phyloP scores from a whole-genome alignment of 2,113 vertebrate genomes.

The Sceloporus tristichus region DNA sequence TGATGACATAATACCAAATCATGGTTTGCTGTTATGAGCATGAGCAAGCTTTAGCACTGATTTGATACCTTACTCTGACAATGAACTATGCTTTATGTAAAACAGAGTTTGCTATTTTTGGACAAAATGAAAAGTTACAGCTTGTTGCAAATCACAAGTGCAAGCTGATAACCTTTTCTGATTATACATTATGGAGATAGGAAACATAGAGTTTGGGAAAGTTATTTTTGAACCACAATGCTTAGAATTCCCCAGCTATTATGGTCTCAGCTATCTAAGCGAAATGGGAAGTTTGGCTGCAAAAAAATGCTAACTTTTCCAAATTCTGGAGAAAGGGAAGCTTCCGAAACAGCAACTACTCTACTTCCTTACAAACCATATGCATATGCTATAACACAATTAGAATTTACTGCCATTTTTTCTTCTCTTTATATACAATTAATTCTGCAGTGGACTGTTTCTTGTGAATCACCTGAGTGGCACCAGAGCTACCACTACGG shows the following conservation, averaged over 20 bases:
- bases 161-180: background rate
- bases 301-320: too few species aligned
- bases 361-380: background rate
- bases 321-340: background rate
- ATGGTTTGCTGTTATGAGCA: background rate
- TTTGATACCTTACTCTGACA: too few species aligned
- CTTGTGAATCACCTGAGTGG: background rate
- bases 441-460: background rate
- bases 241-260: too few species aligned
- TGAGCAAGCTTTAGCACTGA: background rate
- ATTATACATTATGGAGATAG: background rate
- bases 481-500: background rate
- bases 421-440: background rate
- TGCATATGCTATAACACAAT: background rate
- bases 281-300: too few species aligned
- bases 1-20: too few species aligned
- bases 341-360: background rate
- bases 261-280: too few species aligned
- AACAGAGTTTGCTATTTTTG: background rate
- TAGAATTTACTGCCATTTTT: background rate
- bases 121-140: background rate
- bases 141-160: background rate
- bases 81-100: background rate
- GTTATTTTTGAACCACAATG: too few species aligned
- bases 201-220: background rate